These are phyloP conservation scores for Microctenopoma lineatum DNA, from an alignment of 2,797 vertebrate genomes.

Conservation along the genomic window DNA sequence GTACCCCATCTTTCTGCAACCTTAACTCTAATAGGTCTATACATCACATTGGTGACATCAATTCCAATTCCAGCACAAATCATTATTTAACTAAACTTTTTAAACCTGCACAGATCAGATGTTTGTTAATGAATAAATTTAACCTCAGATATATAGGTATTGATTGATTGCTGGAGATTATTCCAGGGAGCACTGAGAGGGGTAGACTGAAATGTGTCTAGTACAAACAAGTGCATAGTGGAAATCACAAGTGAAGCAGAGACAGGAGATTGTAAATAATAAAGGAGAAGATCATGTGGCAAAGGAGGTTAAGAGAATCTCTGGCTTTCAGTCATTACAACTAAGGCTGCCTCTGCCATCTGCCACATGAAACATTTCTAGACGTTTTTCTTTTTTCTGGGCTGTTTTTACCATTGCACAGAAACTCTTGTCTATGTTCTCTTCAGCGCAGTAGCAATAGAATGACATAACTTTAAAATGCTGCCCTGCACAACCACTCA, in stretches of 20 bases:
- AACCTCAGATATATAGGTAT: not conserved
- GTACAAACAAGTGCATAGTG: conserved; percentile 14
- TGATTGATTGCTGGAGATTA: not conserved
- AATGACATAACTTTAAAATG: conserved; percentile 33
- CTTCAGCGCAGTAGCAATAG: not conserved
- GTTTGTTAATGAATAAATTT: not conserved
- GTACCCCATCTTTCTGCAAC: too few species aligned
- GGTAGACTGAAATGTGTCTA: conserved; percentile 10
- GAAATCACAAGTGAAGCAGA: conserved; percentile 24
- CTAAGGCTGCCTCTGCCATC: conserved; percentile 52
- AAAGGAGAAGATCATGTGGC: conserved; percentile 32
- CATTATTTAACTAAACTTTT: not conserved
- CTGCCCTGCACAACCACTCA: conserved; percentile 13
- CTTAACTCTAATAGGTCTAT: not conserved
- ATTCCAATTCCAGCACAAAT: not conserved
- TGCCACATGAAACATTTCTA: conserved; percentile 57
- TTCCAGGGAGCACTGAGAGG: not conserved
- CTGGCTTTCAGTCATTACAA: conserved; percentile 49
- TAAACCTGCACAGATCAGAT: not conserved
- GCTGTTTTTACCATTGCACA: conserved; percentile 27
- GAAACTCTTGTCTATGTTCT: conserved; percentile 17
- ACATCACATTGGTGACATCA: not conserved
- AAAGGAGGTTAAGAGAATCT: conserved; percentile 33
- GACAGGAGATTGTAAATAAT: conserved; percentile 40
- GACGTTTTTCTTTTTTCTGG: conserved; percentile 29